Evolutionary conservation across 2,113 vertebrate genomes (phyloP).

Genomic region (Ameiurus melas): DNA sequence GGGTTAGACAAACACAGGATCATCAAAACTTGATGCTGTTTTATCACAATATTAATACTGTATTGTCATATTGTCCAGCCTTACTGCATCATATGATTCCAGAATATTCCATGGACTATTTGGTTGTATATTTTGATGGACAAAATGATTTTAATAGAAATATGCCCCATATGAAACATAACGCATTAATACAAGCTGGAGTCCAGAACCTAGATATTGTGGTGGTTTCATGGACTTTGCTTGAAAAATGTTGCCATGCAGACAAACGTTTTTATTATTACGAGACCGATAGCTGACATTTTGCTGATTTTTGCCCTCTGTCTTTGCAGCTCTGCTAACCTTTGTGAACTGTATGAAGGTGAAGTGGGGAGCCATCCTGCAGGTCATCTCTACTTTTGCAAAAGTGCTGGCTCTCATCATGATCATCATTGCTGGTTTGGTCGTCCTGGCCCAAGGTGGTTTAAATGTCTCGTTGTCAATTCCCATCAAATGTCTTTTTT

Average conservation of each 20-base stretch:
- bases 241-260: neutral
- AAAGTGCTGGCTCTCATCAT: constrained; percentile 79
- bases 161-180: neutral
- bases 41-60: neutral
- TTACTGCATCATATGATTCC: neutral
- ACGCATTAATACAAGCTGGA: neutral
- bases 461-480: neutral
- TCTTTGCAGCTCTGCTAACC: constrained; percentile 70
- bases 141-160: neutral
- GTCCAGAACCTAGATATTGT: neutral
- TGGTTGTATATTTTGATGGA: neutral
- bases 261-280: neutral
- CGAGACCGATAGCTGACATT: neutral
- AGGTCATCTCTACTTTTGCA: constrained; percentile 78
- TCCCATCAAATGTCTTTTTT: neutral
- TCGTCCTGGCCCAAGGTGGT: constrained; percentile 75
- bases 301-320: neutral
- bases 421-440: constrained; percentile 75
- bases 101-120: neutral
- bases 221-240: neutral
- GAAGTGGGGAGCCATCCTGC: constrained; percentile 78
- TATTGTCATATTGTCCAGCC: neutral
- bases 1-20: too few relatives aligned
- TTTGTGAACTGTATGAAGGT: constrained; percentile 80
- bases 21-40: too few relatives aligned